Conservation (phyloP, 2,888 invertebrate genomes). For the Brassicogethes aeneus region DNA sequence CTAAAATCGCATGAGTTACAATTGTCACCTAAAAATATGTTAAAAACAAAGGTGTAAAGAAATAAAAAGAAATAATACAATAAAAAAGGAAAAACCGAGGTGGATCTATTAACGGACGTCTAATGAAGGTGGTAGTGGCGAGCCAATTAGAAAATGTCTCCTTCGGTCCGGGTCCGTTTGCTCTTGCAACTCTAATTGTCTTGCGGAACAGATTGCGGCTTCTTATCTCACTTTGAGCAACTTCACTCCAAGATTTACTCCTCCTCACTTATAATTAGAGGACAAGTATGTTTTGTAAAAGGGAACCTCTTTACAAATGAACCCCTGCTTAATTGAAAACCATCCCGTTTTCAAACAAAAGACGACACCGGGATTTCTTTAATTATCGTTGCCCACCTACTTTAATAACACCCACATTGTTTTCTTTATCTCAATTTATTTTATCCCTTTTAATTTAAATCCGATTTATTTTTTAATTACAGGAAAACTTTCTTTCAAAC, state of each 20-base stretch:
- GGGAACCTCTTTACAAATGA: constrained; percentile 8
- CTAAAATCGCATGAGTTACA: too few species aligned
- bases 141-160: background rate
- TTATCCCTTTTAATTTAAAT: too few species aligned
- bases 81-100: background rate
- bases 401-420: too few species aligned
- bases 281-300: constrained; percentile 11
- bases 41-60: too few species aligned
- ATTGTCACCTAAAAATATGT: too few species aligned
- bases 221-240: constrained; percentile 19
- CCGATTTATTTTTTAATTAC: too few species aligned
- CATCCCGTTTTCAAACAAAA: constrained; percentile 10
- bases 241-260: constrained; percentile 16
- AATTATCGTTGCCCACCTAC: constrained; percentile 4
- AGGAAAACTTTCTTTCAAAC: too few species aligned
- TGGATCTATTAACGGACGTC: background rate
- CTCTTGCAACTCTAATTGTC: constrained; percentile 8
- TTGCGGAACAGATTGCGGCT: constrained; percentile 9
- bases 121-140: background rate
- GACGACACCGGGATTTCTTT: constrained; percentile 4
- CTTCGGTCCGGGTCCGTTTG: background rate
- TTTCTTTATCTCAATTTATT: too few species aligned
- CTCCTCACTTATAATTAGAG: constrained; percentile 15
- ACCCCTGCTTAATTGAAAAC: constrained; percentile 14
- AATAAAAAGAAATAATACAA: too few species aligned